Evolutionary conservation across 2,113 vertebrate genomes (phyloP).

Genomic region (Dascyllus trimaculatus): DNA sequence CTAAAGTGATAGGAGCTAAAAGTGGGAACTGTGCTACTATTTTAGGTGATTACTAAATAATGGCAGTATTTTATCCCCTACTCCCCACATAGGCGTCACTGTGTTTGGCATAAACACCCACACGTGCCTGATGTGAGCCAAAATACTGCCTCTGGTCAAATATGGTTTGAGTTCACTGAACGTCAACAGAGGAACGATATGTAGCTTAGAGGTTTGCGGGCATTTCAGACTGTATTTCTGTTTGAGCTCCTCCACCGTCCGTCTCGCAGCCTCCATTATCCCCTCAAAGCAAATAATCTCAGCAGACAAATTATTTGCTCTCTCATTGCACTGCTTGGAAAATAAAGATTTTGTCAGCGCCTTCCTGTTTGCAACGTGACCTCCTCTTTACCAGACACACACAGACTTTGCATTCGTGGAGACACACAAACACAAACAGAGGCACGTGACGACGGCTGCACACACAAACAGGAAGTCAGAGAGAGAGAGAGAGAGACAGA

Average conservation of each 20-base stretch:
- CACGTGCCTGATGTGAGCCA: constrained; percentile 14
- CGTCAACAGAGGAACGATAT: no score
- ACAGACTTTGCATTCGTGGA: constrained; percentile 28
- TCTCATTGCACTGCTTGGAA: constrained; percentile 40
- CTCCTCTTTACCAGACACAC: constrained; percentile 20
- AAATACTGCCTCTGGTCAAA: constrained; percentile 22
- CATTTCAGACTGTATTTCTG: neutral
- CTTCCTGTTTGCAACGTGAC: constrained; percentile 59
- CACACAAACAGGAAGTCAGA: constrained; percentile 22
- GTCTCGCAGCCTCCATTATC: neutral
- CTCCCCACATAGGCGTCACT: constrained; percentile 10
- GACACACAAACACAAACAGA: constrained; percentile 51
- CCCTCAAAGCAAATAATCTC: constrained; percentile 28
- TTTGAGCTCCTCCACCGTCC: neutral
- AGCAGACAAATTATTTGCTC: constrained; percentile 27
- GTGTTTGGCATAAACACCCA: constrained; percentile 38
- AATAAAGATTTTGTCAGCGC: constrained; percentile 46
- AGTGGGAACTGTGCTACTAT: neutral
- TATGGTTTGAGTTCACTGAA: constrained; percentile 6
- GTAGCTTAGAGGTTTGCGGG: no score
- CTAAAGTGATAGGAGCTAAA: constrained; percentile 4
- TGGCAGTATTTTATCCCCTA: neutral
- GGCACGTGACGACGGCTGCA: constrained; percentile 29
- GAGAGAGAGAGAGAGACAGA: constrained; percentile 14
- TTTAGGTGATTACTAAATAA: constrained; percentile 21